A percentile compares a stretch with the other conserved stretches of the same genome.
These are phyloP conservation scores for Lasiommata megera DNA, from an alignment of 2,888 invertebrate species.

Conservation along the genomic window DNA sequence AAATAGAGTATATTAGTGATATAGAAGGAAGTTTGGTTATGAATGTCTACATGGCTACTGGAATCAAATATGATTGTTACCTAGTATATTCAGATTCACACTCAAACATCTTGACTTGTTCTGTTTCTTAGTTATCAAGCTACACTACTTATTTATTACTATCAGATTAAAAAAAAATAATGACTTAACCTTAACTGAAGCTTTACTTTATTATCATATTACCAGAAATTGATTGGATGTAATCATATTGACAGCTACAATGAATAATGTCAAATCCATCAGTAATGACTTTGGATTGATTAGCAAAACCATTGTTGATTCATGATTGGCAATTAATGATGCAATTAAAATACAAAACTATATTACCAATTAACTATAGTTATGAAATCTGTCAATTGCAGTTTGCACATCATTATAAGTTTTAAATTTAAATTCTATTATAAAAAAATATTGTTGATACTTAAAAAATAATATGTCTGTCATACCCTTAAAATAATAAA, in stretches of 20 bases:
- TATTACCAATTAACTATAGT: slow-evolving; percentile 17
- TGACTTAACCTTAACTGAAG: slow-evolving; percentile 9
- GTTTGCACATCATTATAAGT: slow-evolving; percentile 46
- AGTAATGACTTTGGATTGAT: slow-evolving; percentile 31
- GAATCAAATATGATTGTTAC: too few species aligned
- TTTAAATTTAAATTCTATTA: neutral
- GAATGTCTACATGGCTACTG: too few species aligned
- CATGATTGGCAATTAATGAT: slow-evolving; percentile 22
- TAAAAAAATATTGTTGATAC: too few species aligned
- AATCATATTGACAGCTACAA: slow-evolving; percentile 41
- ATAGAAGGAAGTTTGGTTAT: too few species aligned
- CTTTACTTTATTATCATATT: slow-evolving; percentile 16
- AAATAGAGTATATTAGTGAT: too few species aligned
- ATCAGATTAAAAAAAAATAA: neutral
- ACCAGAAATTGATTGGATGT: slow-evolving; percentile 39
- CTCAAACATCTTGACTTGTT: slow-evolving; percentile 18
- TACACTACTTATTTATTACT: neutral
- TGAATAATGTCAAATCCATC: slow-evolving; percentile 43
- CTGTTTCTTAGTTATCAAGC: neutral
- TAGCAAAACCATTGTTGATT: slow-evolving; percentile 19
- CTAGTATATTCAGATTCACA: neutral
- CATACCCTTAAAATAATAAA: too few species aligned
- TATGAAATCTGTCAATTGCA: slow-evolving; percentile 58
- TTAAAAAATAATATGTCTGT: too few species aligned
- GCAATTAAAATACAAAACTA: neutral